A percentile compares a stretch with the other conserved stretches of the same genome.
These are phyloP conservation scores for Ispidina lecontei DNA, from an alignment of 2,797 vertebrate species.

Conservation along the genomic window DNA sequence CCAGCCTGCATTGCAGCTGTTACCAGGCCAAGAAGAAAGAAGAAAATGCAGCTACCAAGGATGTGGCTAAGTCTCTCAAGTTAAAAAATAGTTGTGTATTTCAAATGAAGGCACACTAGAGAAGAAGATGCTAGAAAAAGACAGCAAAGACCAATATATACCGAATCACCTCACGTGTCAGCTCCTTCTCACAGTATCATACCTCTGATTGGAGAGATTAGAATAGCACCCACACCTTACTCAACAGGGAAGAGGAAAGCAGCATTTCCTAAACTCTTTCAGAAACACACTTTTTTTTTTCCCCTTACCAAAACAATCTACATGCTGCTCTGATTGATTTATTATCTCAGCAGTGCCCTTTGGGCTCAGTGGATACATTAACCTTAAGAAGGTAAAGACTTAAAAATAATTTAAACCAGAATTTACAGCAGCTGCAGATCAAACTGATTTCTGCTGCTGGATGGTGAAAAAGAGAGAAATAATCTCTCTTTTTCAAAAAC, in stretches of 20 bases:
- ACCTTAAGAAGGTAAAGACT: slow-evolving; percentile 11
- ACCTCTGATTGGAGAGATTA: background rate
- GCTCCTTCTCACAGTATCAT: background rate
- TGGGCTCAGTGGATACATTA: background rate
- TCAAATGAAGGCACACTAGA: background rate
- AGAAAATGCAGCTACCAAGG: background rate
- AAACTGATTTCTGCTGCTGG: background rate
- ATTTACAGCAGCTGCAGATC: background rate
- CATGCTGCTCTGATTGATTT: background rate
- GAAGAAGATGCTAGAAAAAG: background rate
- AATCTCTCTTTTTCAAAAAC: too few relatives aligned
- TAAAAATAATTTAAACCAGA: background rate
- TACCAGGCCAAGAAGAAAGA: background rate
- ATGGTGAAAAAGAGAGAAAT: background rate
- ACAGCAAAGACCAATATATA: background rate
- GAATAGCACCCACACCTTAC: background rate
- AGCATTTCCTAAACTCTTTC: background rate
- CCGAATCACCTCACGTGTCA: background rate
- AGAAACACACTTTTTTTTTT: background rate
- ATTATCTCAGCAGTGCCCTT: background rate
- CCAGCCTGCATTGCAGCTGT: background rate
- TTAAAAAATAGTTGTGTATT: background rate
- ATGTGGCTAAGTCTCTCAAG: background rate
- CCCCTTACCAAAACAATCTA: background rate
- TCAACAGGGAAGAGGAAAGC: background rate